Conservation (phyloP, 2,797 vertebrate genomes). For the Amazona finschi region DNA sequence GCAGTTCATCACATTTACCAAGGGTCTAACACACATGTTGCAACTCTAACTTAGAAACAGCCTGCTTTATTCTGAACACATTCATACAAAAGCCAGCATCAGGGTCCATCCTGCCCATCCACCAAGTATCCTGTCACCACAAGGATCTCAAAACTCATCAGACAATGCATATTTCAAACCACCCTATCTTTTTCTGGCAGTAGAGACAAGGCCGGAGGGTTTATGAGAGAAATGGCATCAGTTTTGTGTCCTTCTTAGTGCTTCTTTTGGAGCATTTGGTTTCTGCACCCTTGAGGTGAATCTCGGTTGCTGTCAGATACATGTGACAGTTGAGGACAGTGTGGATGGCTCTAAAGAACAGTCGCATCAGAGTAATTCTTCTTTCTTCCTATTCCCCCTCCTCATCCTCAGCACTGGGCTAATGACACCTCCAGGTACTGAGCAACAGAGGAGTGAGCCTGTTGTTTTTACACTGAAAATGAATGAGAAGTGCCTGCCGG, state of each 20-base stretch:
- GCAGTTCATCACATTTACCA: background rate
- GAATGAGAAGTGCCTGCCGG: slow-evolving; percentile 42
- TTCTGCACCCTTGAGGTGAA: slow-evolving; percentile 12
- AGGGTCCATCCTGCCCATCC: background rate
- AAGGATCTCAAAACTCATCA: background rate
- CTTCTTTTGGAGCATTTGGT: background rate
- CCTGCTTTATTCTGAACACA: background rate
- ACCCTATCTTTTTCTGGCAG: background rate
- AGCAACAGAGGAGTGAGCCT: slow-evolving; percentile 2
- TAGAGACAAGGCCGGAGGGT: background rate
- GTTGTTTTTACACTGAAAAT: slow-evolving; percentile 48
- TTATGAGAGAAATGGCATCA: background rate
- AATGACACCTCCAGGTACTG: background rate
- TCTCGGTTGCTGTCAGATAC: background rate
- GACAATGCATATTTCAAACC: background rate
- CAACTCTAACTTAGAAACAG: background rate
- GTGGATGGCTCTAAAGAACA: background rate
- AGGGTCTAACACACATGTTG: background rate
- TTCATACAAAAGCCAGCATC: background rate
- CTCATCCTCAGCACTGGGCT: background rate
- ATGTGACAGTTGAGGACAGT: background rate
- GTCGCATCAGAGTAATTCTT: background rate
- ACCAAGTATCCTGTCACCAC: background rate
- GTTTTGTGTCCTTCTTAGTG: background rate
- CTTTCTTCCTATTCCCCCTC: background rate